Base-by-base conservation (phyloP, 2,797 vertebrate genomes). In the Leuciscus waleckii region DNA sequence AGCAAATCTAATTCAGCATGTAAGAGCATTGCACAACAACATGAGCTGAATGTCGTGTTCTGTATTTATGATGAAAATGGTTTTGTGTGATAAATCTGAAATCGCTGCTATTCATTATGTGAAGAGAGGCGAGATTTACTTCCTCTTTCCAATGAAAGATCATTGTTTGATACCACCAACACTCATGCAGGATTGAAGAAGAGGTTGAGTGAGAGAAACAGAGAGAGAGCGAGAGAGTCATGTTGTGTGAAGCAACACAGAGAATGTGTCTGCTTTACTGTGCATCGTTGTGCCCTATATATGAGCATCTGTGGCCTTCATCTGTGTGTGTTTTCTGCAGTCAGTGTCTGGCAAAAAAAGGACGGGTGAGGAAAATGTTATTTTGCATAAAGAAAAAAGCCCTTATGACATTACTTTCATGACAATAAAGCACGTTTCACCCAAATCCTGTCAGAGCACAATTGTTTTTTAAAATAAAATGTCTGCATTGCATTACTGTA, bases 111-210 rank as follows among this genome's bases (percentile, higher is more conserved):
- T 39, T 39, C 32, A 56, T 83, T 51, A 77, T 58, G 77, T 74
- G 41, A 68, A 73, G 26, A 65, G 56, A 80, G 43, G n/a, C n/a
- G 16, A 39, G 23, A 54, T 43, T 23, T 39, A 16, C 49, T 82
- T 86, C 79, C 70, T 85, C 61, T 58, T 46, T 76, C 46, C 58
- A 67, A 85, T 58, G 73, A 86, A 81, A 58, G 73, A 75, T 68
- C 78, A 75, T 85, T 85, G 78, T 85, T 49, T 79, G 23, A 73
- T 46, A 54, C 21, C 78, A 67, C 16, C 56, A 39, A 32, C 58
- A 51, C 69, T 80, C 69, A n/a, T 75, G 67, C 13, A 23, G 43
- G n/a, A 35, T 4, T 54, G 49, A 76, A 83, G 19, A 39, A 43
- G 69, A 41, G 39, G 32, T n/a, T 54, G 63, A 79, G 37, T 5